Evolutionary conservation across 1,140 invertebrate genomes (phyloP).

Genomic region (Pseudomyrmex concolor): DNA sequence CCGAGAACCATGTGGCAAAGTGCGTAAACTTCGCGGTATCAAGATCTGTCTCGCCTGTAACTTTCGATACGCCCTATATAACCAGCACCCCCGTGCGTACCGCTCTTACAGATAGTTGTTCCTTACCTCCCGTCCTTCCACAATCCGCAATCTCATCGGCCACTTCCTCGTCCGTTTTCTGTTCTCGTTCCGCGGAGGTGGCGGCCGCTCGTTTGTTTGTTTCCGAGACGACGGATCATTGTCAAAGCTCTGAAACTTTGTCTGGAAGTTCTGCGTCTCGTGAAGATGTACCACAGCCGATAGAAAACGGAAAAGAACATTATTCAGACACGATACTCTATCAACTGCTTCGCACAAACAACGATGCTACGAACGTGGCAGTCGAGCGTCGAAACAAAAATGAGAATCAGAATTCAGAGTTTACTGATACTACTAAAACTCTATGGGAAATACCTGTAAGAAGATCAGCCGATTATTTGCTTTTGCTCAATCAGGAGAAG

Average conservation of each 20-base stretch:
- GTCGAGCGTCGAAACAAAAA: not conserved
- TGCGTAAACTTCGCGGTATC: slow-evolving; percentile 81
- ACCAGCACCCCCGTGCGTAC: slow-evolving; percentile 83
- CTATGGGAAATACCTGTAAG: not conserved
- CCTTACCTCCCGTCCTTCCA: slow-evolving; percentile 38
- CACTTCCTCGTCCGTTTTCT: slow-evolving; percentile 28
- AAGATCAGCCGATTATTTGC: not conserved
- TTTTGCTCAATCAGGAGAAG: not conserved
- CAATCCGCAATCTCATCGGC: slow-evolving; percentile 4
- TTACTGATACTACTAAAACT: not conserved
- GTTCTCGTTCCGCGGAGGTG: slow-evolving; percentile 52
- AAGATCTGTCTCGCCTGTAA: slow-evolving; percentile 78
- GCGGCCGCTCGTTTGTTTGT: slow-evolving; percentile 16
- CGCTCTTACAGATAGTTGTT: slow-evolving; percentile 69
- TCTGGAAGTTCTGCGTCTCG: not conserved
- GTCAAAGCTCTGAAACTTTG: not conserved
- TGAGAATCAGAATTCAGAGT: not conserved
- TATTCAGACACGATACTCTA: not conserved
- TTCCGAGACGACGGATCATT: slow-evolving; percentile 21
- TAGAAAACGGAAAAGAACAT: not conserved
- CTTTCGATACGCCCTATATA: slow-evolving; percentile 78
- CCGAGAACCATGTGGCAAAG: slow-evolving; percentile 80
- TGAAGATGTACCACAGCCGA: not conserved
- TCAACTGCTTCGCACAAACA: not conserved
- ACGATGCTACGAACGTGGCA: not conserved